phyloP scores from a whole-genome alignment of 2,888 invertebrate genomes.

The Cheilosia scutellata region DNA sequence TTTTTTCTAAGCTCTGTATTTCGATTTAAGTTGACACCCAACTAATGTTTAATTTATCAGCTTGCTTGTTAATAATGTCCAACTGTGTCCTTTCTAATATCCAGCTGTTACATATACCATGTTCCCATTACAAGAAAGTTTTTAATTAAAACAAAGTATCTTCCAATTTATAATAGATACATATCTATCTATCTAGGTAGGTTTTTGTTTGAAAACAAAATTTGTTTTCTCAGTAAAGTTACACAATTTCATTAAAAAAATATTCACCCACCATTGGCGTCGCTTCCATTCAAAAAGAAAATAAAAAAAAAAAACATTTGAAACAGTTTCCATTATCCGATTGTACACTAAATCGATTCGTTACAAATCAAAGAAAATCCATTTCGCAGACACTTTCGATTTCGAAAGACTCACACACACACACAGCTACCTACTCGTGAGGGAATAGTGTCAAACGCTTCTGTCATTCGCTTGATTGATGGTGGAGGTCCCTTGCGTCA shows the following conservation, averaged over 20 bases:
- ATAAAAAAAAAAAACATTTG: conserved; percentile 1
- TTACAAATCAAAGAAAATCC: conserved; percentile 13
- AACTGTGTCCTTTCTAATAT: not conserved
- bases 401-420: not conserved
- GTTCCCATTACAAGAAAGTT: not conserved
- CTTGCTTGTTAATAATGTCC: not conserved
- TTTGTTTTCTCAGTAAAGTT: conserved; percentile 6
- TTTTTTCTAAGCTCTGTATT: no score
- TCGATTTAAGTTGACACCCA: no score
- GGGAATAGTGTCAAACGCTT: conserved; percentile 13
- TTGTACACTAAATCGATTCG: conserved; percentile 4
- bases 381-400: conserved; percentile 35
- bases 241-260: conserved; percentile 25
- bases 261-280: not conserved
- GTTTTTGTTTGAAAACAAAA: not conserved
- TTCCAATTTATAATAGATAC: not conserved
- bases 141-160: not conserved
- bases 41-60: no score
- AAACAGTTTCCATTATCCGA: conserved; percentile 24
- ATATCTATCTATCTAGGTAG: not conserved
- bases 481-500: not conserved
- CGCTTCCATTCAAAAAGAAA: not conserved
- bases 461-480: conserved; percentile 28
- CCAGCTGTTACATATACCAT: not conserved
- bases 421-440: not conserved